Conservation (phyloP, 2,797 vertebrate genomes). For the Enteromius thamalakanensis region DNA sequence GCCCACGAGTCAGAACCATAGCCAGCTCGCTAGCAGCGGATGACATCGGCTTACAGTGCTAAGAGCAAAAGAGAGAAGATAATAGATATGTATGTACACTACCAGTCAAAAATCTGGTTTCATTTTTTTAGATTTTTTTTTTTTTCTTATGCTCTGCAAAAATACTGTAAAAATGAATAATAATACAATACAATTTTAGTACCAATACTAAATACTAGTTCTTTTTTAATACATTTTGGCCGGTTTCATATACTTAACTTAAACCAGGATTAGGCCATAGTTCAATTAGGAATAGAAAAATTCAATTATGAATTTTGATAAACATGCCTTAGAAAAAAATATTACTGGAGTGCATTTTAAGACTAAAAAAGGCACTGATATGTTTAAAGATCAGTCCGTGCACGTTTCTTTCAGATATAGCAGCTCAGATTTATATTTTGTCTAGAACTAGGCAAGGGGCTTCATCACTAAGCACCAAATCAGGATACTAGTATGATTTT, state of each 20-base stretch:
- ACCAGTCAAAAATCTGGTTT: not conserved
- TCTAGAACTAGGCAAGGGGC: too few relatives aligned
- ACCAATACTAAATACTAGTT: too few relatives aligned
- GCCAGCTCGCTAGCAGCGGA: slow-evolving; percentile 92
- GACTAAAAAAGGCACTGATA: too few relatives aligned
- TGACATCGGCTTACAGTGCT: slow-evolving; percentile 91
- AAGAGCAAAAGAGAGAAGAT: slow-evolving; percentile 40
- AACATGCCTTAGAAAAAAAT: too few relatives aligned
- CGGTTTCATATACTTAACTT: too few relatives aligned
- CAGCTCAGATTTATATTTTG: too few relatives aligned
- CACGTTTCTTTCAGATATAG: too few relatives aligned
- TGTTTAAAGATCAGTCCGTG: too few relatives aligned
- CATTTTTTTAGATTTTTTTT: not conserved
- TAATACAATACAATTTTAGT: not conserved
- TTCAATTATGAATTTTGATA: too few relatives aligned
- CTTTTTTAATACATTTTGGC: not conserved
- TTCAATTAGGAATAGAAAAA: too few relatives aligned
- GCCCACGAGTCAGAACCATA: slow-evolving; percentile 94
- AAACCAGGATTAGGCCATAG: too few relatives aligned
- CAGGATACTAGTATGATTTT: not conserved
- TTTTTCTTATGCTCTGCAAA: not conserved
- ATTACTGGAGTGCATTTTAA: too few relatives aligned
- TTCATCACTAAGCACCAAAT: not conserved
- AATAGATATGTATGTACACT: not conserved
- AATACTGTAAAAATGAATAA: not conserved